Evolutionary conservation across 2,888 invertebrate genomes (phyloP).

Genomic region (Troides helena): DNA sequence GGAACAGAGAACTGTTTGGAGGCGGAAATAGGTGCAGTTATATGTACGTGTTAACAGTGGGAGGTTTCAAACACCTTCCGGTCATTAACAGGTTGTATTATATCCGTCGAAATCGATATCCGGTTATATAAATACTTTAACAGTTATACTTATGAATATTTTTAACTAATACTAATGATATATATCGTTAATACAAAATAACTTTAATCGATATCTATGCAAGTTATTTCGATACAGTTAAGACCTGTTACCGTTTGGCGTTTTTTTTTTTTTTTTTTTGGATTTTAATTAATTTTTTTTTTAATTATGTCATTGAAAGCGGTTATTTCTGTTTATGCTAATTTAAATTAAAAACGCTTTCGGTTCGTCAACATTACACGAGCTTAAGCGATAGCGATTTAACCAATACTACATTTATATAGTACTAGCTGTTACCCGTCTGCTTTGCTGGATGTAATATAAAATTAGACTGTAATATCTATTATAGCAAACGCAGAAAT

Average conservation of each 20-base stretch:
- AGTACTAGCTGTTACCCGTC: too few relatives aligned
- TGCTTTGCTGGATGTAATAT: too few relatives aligned
- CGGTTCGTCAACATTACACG: neutral
- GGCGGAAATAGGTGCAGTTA: too few relatives aligned
- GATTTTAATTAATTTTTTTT: conserved; percentile 23
- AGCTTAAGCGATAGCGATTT: conserved; percentile 5
- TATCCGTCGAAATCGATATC: conserved; percentile 2
- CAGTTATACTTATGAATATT: neutral
- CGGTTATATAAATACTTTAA: neutral
- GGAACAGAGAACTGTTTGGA: too few relatives aligned
- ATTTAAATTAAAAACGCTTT: conserved; percentile 27
- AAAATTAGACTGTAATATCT: too few relatives aligned
- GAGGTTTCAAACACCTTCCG: neutral
- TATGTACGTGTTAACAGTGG: neutral
- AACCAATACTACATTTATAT: neutral
- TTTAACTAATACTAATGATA: neutral
- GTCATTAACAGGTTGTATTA: neutral
- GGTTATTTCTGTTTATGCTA: conserved; percentile 30
- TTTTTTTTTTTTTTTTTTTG: conserved; percentile 4
- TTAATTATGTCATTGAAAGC: conserved; percentile 22
- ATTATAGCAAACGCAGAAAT: too few relatives aligned
- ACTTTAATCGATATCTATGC: neutral
- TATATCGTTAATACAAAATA: neutral
- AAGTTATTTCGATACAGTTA: conserved; percentile 1
- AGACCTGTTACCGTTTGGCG: conserved; percentile 7